Percentiles rank a stretch among this genome's conserved stretches.
These are phyloP conservation scores for Ypsolopha scabrella DNA, from an alignment of 2,888 invertebrate species.

Conservation along the genomic window DNA sequence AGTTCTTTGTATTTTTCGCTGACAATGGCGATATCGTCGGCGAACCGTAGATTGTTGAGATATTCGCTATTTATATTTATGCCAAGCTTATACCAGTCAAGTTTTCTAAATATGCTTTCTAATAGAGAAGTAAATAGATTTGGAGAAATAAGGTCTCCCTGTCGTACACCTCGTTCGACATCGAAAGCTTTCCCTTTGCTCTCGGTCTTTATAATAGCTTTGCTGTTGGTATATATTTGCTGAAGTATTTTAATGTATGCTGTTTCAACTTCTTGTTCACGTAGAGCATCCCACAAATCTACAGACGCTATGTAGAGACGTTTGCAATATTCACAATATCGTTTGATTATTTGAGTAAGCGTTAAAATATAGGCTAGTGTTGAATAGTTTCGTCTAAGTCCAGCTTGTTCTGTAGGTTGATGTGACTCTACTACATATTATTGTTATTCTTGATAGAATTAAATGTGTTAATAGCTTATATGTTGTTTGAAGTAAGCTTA, in stretches of 20 bases:
- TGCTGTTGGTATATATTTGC: not conserved
- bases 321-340: not conserved
- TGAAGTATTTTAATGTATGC: not conserved
- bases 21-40: not conserved
- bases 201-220: not conserved
- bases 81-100: not conserved
- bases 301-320: not conserved
- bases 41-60: not conserved
- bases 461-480: not conserved
- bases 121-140: no score
- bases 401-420: constrained; percentile 6
- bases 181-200: not conserved
- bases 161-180: not conserved
- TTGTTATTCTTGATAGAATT: constrained; percentile 1
- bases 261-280: not conserved
- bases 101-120: not conserved
- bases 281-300: not conserved
- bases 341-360: not conserved
- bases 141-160: constrained; percentile 1
- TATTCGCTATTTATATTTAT: constrained; percentile 1
- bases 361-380: not conserved
- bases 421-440: not conserved
- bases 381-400: constrained; percentile 1
- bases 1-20: not conserved
- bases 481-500: constrained; percentile 2